These are phyloP conservation scores for Iselma pallidipennis DNA, from an alignment of 2,888 invertebrate species.

Conservation along the genomic window DNA sequence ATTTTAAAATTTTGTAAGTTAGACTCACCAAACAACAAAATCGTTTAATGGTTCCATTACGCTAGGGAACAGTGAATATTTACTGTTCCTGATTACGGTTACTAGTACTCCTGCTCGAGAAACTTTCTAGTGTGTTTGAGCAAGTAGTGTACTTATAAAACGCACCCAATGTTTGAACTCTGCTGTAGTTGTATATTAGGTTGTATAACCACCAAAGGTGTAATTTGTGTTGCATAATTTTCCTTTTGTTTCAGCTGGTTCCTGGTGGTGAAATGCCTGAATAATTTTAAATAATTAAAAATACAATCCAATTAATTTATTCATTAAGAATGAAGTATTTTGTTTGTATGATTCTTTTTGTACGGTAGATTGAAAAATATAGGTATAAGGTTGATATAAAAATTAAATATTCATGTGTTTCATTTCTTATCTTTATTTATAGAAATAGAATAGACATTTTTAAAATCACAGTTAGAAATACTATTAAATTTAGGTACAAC, in stretches of 20 bases:
- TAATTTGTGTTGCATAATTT: conserved; percentile 6
- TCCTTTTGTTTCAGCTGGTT: conserved; percentile 65
- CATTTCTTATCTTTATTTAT: conserved; percentile 33
- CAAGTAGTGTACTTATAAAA: too few species aligned
- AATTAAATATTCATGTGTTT: conserved; percentile 10
- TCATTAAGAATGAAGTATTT: too few species aligned
- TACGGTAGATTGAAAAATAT: neutral
- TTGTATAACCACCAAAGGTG: neutral
- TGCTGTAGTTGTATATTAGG: neutral
- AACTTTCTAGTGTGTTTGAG: too few species aligned
- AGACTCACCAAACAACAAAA: too few species aligned
- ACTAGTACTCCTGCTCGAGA: too few species aligned
- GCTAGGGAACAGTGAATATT: too few species aligned
- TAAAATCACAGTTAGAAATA: conserved; percentile 53
- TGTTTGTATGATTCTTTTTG: too few species aligned
- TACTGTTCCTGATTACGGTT: too few species aligned
- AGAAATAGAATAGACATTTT: conserved; percentile 47
- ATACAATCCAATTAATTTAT: neutral
- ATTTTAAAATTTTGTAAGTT: too few species aligned
- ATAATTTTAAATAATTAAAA: conserved; percentile 18
- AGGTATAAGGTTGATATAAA: neutral
- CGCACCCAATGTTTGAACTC: too few species aligned
- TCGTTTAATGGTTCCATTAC: too few species aligned
- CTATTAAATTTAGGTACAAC: conserved; percentile 32
- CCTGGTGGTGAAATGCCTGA: conserved; percentile 82